Evolutionary conservation across 2,113 vertebrate species (phyloP).

Genomic region (Dicerorhinus sumatrensis): DNA sequence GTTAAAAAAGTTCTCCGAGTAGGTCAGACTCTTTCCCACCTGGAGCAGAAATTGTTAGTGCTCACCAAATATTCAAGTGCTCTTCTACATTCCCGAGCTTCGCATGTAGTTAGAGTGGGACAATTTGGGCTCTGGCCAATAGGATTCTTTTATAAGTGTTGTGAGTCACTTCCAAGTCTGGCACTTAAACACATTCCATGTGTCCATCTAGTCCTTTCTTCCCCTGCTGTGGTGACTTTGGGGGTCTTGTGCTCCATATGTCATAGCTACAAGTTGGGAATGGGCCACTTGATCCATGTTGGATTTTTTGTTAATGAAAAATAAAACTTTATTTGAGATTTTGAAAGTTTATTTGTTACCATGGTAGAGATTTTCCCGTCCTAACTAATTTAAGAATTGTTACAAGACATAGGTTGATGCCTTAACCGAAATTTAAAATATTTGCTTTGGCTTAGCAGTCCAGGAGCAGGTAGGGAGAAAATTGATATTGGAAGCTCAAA

Average conservation of each 20-base stretch:
- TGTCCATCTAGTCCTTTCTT: neutral
- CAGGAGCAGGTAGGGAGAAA: neutral
- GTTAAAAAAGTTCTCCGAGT: too few relatives aligned
- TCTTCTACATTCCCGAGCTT: neutral
- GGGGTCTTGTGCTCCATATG: neutral
- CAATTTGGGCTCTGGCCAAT: neutral
- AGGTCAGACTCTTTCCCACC: neutral
- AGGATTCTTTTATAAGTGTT: neutral
- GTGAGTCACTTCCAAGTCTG: neutral
- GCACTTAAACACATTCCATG: neutral
- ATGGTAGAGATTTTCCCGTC: neutral
- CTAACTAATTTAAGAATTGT: neutral
- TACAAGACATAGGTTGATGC: neutral
- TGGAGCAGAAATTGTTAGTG: neutral
- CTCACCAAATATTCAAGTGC: neutral
- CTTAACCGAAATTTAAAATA: neutral
- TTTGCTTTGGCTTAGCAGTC: neutral
- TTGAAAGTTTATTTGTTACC: neutral
- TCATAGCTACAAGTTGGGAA: neutral
- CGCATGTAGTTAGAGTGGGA: neutral
- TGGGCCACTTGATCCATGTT: neutral
- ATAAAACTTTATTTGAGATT: neutral
- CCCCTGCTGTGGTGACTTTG: neutral
- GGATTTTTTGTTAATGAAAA: neutral
- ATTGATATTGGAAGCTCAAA: neutral